Evolutionary conservation across 2,797 vertebrate species (phyloP).

Genomic region (Channa striata): DNA sequence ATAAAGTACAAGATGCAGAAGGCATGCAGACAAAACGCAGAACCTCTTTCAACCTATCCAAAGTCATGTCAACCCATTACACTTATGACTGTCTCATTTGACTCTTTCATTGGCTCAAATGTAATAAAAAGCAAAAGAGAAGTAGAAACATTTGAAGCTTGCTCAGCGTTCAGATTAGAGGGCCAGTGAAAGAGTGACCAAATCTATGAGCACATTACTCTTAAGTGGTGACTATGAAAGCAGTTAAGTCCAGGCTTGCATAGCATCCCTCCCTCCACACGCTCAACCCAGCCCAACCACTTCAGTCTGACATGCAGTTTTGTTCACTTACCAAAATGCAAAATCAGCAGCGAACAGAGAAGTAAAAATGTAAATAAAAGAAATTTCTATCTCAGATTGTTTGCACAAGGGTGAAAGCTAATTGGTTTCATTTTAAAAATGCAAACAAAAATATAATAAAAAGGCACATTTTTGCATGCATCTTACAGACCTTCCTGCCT

Average conservation of each 20-base stretch:
- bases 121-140: conserved; percentile 4
- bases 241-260: conserved; percentile 76
- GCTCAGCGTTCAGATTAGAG: conserved; percentile 35
- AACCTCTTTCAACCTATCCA: conserved; percentile 43
- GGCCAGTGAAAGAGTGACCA: conserved; percentile 86
- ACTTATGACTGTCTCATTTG: conserved; percentile 44
- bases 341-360: conserved; percentile 90
- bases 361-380: conserved; percentile 85
- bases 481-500: neutral
- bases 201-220: conserved; percentile 72
- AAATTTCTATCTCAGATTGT: conserved; percentile 63
- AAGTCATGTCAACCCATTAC: conserved; percentile 51
- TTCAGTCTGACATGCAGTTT: conserved; percentile 88
- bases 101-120: conserved; percentile 83
- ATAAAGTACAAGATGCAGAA: conserved; percentile 77
- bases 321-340: conserved; percentile 90
- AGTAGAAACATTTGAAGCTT: conserved; percentile 13
- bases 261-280: conserved; percentile 48
- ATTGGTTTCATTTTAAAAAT: conserved; percentile 26
- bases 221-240: conserved; percentile 78
- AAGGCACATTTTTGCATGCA: conserved; percentile 39
- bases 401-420: conserved; percentile 48
- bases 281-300: conserved; percentile 82
- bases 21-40: conserved; percentile 79
- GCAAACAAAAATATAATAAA: conserved; percentile 45